phyloP scores from a whole-genome alignment of 2,797 vertebrate genomes.

The Chloroceryle amazona region DNA sequence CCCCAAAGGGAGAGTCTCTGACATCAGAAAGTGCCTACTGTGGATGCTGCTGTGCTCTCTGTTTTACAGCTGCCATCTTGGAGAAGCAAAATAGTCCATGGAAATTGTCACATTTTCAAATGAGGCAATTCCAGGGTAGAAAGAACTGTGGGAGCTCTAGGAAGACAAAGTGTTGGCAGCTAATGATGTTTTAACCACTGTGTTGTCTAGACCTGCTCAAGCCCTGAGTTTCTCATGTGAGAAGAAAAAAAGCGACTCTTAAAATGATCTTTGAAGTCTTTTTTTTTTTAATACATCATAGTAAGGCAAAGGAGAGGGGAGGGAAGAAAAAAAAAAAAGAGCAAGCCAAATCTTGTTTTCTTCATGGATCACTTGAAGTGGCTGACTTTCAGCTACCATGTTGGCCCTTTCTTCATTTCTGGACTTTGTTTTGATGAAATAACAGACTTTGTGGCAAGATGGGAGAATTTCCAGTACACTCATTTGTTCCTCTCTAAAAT shows the following conservation, averaged over 20 bases:
- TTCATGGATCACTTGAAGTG: constrained; percentile 35
- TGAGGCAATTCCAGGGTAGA: neutral
- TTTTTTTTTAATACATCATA: neutral
- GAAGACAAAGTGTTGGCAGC: constrained; percentile 58
- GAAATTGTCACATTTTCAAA: constrained; percentile 45
- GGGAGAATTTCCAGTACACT: constrained; percentile 58
- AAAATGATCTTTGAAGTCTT: constrained; percentile 49
- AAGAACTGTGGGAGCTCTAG: constrained; percentile 45
- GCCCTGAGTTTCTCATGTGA: constrained; percentile 41
- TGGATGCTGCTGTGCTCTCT: neutral
- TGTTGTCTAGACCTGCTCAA: constrained; percentile 68
- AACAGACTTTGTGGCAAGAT: constrained; percentile 37
- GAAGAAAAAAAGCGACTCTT: neutral
- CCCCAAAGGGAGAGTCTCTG: neutral
- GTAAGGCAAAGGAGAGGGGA: neutral
- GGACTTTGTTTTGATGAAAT: constrained; percentile 49
- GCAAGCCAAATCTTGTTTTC: constrained; percentile 35
- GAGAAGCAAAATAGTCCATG: constrained; percentile 4
- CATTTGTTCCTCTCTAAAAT: constrained; percentile 56
- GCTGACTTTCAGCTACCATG: constrained; percentile 48
- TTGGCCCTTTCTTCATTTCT: constrained; percentile 49
- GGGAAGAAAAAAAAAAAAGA: neutral
- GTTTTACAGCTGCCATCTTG: neutral
- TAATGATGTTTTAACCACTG: constrained; percentile 36
- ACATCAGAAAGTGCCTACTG: neutral